These are phyloP conservation scores for Odocoileus hemionus DNA, from an alignment of 2,113 vertebrate genomes.

Conservation along the genomic window DNA sequence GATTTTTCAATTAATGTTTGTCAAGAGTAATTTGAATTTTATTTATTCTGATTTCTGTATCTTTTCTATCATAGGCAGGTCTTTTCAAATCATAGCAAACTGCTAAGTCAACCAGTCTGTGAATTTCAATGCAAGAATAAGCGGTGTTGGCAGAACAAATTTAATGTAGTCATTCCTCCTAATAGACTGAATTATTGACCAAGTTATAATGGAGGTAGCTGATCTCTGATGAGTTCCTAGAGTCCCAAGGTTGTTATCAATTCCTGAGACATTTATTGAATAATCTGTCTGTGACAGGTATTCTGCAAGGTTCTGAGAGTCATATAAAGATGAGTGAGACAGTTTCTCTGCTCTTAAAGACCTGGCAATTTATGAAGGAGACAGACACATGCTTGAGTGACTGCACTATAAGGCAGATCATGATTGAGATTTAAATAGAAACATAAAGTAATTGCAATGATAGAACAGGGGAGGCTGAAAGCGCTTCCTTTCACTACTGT, in stretches of 20 bases:
- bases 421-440: neutral
- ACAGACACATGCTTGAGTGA: conserved; percentile 2
- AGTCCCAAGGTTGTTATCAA: neutral
- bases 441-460: neutral
- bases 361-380: conserved; percentile 1
- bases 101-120: neutral
- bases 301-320: neutral
- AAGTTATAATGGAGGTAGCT: conserved; percentile 3
- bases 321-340: neutral
- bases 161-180: neutral
- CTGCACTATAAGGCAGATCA: neutral
- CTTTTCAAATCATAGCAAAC: neutral
- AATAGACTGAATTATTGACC: conserved; percentile 13
- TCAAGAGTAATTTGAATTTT: conserved; percentile 2
- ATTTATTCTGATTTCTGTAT: conserved; percentile 27
- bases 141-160: neutral
- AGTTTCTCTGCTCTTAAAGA: conserved; percentile 13
- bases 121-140: conserved; percentile 45
- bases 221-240: conserved; percentile 6
- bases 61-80: conserved; percentile 6
- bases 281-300: neutral
- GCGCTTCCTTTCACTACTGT: neutral
- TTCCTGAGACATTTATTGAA: neutral
- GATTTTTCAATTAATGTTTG: conserved; percentile 38
- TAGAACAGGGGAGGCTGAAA: neutral